Evolutionary conservation across 2,113 vertebrate species (phyloP).

Genomic region (Nematolebias whitei): DNA sequence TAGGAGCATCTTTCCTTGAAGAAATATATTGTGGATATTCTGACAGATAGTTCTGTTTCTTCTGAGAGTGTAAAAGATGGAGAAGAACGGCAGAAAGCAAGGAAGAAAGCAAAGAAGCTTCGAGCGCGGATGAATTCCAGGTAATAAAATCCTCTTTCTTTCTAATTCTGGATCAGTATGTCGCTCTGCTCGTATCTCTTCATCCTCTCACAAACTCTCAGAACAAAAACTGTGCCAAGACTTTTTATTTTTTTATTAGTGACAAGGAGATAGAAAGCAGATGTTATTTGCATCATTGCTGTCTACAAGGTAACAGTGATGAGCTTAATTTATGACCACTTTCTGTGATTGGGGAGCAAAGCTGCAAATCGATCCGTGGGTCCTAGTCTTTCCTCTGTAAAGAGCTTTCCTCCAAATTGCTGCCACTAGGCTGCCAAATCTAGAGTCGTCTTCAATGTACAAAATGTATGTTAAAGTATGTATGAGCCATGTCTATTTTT

Average conservation of each 20-base stretch:
- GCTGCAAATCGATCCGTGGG: conserved; percentile 87
- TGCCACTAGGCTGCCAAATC: conserved; percentile 87
- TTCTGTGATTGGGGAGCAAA: conserved; percentile 96
- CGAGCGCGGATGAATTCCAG: conserved; percentile 96
- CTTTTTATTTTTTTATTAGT: conserved; percentile 66
- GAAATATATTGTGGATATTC: conserved; percentile 94
- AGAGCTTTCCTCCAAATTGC: conserved; percentile 98
- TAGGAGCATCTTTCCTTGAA: conserved; percentile 97
- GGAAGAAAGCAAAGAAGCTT: conserved; percentile 95
- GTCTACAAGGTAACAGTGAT: conserved; percentile 88
- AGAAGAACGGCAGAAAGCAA: conserved; percentile 92
- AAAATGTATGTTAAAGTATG: conserved; percentile 90
- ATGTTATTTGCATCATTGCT: conserved; percentile 86
- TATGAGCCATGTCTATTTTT: conserved; percentile 94
- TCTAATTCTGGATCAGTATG: background rate
- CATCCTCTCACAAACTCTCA: conserved; percentile 36
- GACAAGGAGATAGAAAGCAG: conserved; percentile 78
- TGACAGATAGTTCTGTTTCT: conserved; percentile 86
- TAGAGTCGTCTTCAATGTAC: conserved; percentile 80
- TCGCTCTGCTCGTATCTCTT: background rate
- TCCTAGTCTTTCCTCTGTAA: conserved; percentile 90
- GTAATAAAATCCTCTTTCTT: conserved; percentile 71
- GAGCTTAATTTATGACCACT: conserved; percentile 98
- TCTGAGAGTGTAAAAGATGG: conserved; percentile 86
- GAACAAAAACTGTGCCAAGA: conserved; percentile 50